Evolutionary conservation across 1,140 invertebrate species (phyloP).

Genomic region (Ostrea edulis): DNA sequence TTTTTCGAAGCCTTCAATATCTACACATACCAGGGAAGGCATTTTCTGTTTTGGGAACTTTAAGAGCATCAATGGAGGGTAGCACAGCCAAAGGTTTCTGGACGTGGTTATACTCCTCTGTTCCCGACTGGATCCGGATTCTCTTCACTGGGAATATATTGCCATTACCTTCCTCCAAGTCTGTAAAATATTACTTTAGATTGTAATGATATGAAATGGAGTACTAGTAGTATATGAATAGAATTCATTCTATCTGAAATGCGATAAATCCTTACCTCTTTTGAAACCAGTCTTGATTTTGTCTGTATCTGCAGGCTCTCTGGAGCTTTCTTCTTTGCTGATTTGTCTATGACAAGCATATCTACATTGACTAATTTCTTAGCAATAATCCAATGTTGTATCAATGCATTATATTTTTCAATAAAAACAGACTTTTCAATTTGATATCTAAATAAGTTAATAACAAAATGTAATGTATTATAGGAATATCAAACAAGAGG

Average conservation of each 20-base stretch:
- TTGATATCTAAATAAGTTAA: too few species aligned
- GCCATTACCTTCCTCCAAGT: constrained; percentile 11
- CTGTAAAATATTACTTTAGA: background rate
- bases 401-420: too few species aligned
- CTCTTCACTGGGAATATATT: background rate
- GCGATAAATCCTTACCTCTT: background rate
- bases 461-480: too few species aligned
- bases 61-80: background rate
- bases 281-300: constrained; percentile 15
- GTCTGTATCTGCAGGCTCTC: background rate
- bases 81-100: background rate
- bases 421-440: too few species aligned
- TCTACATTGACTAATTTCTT: too few species aligned
- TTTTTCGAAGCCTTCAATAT: background rate
- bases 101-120: background rate
- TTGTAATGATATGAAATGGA: background rate
- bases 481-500: too few species aligned
- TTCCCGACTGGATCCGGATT: background rate
- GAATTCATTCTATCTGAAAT: background rate
- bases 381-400: too few species aligned
- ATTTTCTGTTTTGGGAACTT: constrained; percentile 15
- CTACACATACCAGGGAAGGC: background rate
- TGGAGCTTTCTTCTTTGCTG: background rate
- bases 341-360: background rate
- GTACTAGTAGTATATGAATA: background rate